Conservation (phyloP, 2,888 invertebrate species). For the Epirrita christyi region DNA sequence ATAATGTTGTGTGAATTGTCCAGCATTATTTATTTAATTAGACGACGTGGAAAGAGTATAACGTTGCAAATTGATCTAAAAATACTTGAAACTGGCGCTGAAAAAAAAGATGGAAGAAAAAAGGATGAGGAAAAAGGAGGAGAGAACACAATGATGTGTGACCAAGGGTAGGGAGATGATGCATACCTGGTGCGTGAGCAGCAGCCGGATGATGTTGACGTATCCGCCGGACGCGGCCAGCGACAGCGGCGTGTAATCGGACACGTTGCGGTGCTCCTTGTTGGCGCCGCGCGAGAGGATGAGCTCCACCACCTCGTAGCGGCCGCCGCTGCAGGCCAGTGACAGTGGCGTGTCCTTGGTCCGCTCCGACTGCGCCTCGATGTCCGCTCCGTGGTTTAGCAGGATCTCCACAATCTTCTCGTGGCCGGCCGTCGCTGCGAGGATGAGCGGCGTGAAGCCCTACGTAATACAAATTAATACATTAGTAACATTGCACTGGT, state of each 20-base stretch:
- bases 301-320: conserved; percentile 97
- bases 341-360: conserved; percentile 99
- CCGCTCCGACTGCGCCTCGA: conserved; percentile 99
- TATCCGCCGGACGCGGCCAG: conserved; percentile 99
- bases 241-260: conserved; percentile 99
- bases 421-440: conserved; percentile 97
- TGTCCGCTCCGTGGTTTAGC: conserved; percentile 96
- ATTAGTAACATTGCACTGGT: conserved; percentile 27
- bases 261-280: conserved; percentile 99
- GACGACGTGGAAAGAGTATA: too few relatives aligned
- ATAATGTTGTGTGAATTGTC: too few relatives aligned
- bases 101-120: too few relatives aligned
- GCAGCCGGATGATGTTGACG: conserved; percentile 98
- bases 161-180: not conserved
- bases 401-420: conserved; percentile 94
- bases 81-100: too few relatives aligned
- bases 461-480: conserved; percentile 28
- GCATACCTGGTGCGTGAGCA: conserved; percentile 92
- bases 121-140: too few relatives aligned
- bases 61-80: too few relatives aligned
- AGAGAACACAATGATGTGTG: too few relatives aligned
- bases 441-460: conserved; percentile 98
- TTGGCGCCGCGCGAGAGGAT: conserved; percentile 95
- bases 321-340: conserved; percentile 98
- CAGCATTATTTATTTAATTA: too few relatives aligned